These are phyloP conservation scores for Aix galericulata DNA, from an alignment of 2,113 vertebrate genomes.

Conservation along the genomic window DNA sequence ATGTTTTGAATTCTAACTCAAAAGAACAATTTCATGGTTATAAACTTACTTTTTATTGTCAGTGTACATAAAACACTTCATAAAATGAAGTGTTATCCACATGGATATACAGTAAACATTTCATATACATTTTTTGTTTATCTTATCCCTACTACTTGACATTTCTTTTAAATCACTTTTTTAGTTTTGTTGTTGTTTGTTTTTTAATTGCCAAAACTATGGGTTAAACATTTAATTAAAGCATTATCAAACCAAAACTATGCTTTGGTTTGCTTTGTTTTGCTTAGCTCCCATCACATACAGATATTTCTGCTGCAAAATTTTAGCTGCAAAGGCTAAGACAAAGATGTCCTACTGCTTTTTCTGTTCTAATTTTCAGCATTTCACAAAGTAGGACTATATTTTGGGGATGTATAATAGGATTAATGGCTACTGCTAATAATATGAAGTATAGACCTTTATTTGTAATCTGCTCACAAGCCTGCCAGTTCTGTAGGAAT, in stretches of 20 bases:
- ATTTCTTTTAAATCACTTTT: not conserved
- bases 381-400: not conserved
- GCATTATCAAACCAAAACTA: not conserved
- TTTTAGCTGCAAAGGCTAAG: not conserved
- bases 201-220: not conserved
- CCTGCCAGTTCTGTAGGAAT: not conserved
- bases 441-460: not conserved
- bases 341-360: not conserved
- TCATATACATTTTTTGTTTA: not conserved
- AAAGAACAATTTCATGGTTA: too few species aligned
- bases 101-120: not conserved
- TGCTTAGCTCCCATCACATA: not conserved
- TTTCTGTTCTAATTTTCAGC: not conserved
- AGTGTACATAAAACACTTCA: not conserved
- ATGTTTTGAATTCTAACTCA: not conserved
- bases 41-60: not conserved
- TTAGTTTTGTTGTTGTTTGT: not conserved
- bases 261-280: not conserved
- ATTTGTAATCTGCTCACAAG: slow-evolving; percentile 30
- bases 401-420: not conserved
- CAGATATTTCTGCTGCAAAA: not conserved
- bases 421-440: not conserved
- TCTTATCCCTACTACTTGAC: not conserved
- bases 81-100: not conserved
- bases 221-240: not conserved